Percentiles rank a stretch among this genome's conserved stretches.
phyloP scores from a whole-genome alignment of 2,113 vertebrate species.

The Paratilapia polleni region DNA sequence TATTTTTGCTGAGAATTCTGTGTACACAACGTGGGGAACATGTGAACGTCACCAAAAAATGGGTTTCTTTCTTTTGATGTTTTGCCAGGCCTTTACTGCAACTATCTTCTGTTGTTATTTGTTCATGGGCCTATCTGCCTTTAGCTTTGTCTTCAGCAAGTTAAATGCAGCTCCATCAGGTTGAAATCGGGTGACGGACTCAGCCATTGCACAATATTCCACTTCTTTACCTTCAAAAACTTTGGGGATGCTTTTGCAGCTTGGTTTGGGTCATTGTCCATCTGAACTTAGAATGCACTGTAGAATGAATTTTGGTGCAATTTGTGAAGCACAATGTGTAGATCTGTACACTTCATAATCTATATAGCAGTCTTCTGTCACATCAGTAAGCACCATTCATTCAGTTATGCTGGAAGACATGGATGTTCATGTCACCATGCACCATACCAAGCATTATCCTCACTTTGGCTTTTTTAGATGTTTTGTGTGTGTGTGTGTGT shows the following conservation, averaged over 20 bases:
- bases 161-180: neutral
- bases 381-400: neutral
- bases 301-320: neutral
- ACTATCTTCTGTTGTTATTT: neutral
- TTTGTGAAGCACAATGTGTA: neutral
- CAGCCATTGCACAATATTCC: neutral
- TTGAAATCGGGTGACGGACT: neutral
- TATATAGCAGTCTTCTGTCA: neutral
- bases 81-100: too few relatives aligned
- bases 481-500: too few relatives aligned
- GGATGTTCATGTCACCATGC: neutral
- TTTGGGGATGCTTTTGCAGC: neutral
- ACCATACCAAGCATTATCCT: neutral
- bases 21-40: neutral
- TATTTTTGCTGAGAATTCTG: neutral
- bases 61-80: too few relatives aligned
- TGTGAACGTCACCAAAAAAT: neutral
- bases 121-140: neutral
- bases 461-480: too few relatives aligned
- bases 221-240: neutral
- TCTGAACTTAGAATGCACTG: neutral
- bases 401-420: neutral
- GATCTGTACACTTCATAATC: neutral
- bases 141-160: neutral
- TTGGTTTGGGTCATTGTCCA: neutral